Percentiles rank a stretch among this genome's conserved stretches.
Evolutionary conservation across 1,140 invertebrate genomes (phyloP).

Genomic region (Vanessa tameamea): DNA sequence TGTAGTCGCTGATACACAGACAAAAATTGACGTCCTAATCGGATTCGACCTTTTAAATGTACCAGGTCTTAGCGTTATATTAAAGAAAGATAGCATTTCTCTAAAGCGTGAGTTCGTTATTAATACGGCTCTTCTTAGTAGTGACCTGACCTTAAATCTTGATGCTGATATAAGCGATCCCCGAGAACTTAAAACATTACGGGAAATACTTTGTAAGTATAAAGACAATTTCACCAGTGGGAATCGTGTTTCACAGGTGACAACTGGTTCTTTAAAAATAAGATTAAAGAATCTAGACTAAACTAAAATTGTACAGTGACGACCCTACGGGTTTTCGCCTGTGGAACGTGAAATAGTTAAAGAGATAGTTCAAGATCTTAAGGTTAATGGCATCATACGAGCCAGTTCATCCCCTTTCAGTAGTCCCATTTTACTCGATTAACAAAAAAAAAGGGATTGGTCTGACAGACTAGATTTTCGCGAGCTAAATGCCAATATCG

Average conservation of each 20-base stretch:
- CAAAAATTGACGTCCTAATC: conserved; percentile 39
- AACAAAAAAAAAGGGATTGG: background rate
- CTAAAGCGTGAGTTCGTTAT: conserved; percentile 6
- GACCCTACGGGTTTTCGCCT: conserved; percentile 50
- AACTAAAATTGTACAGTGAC: conserved; percentile 46
- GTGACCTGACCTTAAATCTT: background rate
- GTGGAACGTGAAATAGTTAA: conserved; percentile 35
- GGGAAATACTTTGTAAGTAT: conserved; percentile 20
- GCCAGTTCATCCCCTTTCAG: conserved; percentile 1
- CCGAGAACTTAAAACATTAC: conserved; percentile 7
- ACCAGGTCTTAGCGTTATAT: conserved; percentile 35
- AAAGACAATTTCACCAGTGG: conserved; percentile 37
- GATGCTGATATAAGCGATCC: conserved; percentile 21
- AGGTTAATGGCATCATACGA: conserved; percentile 9
- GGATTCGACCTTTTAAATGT: conserved; percentile 40
- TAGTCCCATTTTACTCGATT: background rate
- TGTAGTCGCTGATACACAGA: conserved; percentile 29
- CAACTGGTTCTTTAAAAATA: conserved; percentile 39
- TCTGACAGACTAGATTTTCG: background rate
- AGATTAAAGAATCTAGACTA: conserved; percentile 36
- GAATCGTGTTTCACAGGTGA: conserved; percentile 27
- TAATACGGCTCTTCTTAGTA: conserved; percentile 1
- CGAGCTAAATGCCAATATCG: background rate
- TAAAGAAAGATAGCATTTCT: conserved; percentile 12
- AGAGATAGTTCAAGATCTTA: conserved; percentile 32